Conservation (phyloP, 2,888 invertebrate genomes). For the Tenthredo mesomela region DNA sequence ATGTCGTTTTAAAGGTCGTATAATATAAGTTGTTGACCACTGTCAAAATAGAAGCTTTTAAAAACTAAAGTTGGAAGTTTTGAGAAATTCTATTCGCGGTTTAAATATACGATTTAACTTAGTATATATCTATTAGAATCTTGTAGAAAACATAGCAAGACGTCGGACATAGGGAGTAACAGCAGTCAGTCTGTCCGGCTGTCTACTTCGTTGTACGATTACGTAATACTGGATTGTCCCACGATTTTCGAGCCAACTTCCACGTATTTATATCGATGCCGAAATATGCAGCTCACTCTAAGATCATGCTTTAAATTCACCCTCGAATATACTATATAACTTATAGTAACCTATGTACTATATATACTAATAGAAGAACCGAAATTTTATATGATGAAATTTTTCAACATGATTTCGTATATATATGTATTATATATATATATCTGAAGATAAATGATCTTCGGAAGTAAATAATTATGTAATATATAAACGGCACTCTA, state of each 20-base stretch:
- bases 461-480: background rate
- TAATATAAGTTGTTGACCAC: background rate
- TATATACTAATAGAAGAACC: background rate
- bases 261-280: constrained; percentile 56
- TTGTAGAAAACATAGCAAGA: background rate
- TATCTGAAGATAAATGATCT: background rate
- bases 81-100: background rate
- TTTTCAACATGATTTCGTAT: background rate
- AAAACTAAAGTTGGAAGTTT: background rate
- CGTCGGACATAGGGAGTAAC: background rate
- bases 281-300: constrained; percentile 54
- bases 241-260: constrained; percentile 55
- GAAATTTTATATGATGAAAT: background rate
- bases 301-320: constrained; percentile 39
- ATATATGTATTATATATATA: background rate
- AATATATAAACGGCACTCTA: background rate
- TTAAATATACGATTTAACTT: background rate
- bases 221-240: constrained; percentile 54
- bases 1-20: background rate
- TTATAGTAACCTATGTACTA: too few relatives aligned
- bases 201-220: constrained; percentile 33
- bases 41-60: constrained; percentile 8
- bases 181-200: constrained; percentile 29
- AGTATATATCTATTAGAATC: constrained; percentile 15
- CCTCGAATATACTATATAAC: too few relatives aligned